These are phyloP conservation scores for Clarias batrachus DNA, from an alignment of 2,113 vertebrate species.

Conservation along the genomic window DNA sequence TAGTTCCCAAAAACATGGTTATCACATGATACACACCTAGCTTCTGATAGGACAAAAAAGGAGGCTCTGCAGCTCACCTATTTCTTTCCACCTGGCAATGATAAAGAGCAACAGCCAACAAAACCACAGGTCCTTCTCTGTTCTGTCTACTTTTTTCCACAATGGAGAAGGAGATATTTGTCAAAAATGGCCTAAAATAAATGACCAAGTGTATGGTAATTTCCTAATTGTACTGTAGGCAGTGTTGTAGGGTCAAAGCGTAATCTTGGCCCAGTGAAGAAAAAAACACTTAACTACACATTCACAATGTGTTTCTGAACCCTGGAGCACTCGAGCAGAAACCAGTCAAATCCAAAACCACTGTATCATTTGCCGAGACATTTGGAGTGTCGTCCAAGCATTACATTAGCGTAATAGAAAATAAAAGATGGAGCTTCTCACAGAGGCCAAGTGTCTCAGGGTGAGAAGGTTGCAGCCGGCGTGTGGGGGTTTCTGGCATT, in stretches of 20 bases:
- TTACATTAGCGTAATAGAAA: slow-evolving; percentile 32
- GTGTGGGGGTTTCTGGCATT: slow-evolving; percentile 1
- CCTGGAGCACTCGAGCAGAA: slow-evolving; percentile 2
- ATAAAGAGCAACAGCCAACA: slow-evolving; percentile 63
- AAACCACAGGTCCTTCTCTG: not conserved
- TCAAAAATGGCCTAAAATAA: not conserved
- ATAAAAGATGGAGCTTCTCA: slow-evolving; percentile 24
- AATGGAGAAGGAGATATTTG: not conserved
- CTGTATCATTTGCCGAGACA: slow-evolving; percentile 18
- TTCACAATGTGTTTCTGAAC: not conserved
- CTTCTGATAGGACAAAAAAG: not conserved
- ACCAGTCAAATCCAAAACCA: slow-evolving; percentile 5
- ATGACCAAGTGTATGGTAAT: slow-evolving; percentile 6
- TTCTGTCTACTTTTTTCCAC: not conserved
- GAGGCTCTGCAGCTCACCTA: not conserved
- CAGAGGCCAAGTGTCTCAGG: not conserved
- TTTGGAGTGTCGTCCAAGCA: slow-evolving; percentile 19
- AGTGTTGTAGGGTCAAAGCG: not conserved
- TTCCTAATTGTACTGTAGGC: not conserved
- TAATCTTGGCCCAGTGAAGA: not conserved
- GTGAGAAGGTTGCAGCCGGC: slow-evolving; percentile 6
- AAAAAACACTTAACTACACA: slow-evolving; percentile 6
- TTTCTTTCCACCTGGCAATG: slow-evolving; percentile 33
- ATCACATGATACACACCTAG: slow-evolving; percentile 1
- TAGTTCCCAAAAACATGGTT: not conserved